Base-by-base conservation (phyloP, 2,888 invertebrate species). In the Biston betularia region DNA sequence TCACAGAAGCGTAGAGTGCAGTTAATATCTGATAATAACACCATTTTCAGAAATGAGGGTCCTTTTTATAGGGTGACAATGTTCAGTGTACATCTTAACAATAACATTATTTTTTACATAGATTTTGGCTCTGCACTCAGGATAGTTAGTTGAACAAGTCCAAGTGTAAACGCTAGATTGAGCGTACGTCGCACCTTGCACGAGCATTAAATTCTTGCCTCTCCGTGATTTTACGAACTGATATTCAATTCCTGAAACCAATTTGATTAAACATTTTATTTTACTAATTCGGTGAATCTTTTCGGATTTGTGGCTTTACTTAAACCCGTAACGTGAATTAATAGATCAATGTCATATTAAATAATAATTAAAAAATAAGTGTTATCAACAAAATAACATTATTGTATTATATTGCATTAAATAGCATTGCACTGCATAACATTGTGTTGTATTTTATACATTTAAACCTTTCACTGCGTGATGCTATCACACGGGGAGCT, bases 101-200 rank as follows among this genome's bases (percentile, higher is more conserved):
- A 56, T 56, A 1, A 34, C 14, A 14, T 56, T 46, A 48, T 56
- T 42, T 50, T 42, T 56, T 6, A 63, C 42, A n/a, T 34, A 24
- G n/a, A 49, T 11, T 44, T 15, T 56, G n/a, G 63, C 55, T 56
- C 50, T 63, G 34, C 63, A 63, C 15, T 56, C 35, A 9, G 63
- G 63, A 34, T 56, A 63, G 34, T 63, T 55, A 6, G 63, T 55
- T 0, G 63, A 63, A 56, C 63, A 56, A 12, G 35, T 35, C 56
- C 56, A 56, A 14, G 34, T 45, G 35, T 45, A 45, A 5, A 45
- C 10, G 6, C 45, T 56, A 14, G 45, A 14, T 14, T 46, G 44
- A 5, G 56, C 7, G 7, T 45, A 56, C 1, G 56, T 56, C 14
- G 56, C 45, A 6, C 56, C 56, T 10, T 56, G 9, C 40, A 56